Conservation (phyloP, 2,888 invertebrate genomes). For the Drosophila algonquin region DNA sequence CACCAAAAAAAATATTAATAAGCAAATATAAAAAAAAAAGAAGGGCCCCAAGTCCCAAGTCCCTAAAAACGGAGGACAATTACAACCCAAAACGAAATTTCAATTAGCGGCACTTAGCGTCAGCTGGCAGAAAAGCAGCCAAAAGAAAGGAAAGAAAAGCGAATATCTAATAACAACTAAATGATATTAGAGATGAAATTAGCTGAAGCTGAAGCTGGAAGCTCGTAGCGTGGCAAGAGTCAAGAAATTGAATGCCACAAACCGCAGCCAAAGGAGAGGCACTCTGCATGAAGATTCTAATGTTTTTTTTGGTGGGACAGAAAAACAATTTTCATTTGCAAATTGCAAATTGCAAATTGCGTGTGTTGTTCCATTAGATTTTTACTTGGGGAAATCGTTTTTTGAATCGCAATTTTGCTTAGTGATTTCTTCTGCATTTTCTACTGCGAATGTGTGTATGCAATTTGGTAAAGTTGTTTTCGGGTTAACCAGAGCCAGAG, state of each 20-base stretch:
- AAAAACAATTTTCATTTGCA: conserved; percentile 73
- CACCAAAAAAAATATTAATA: conserved; percentile 49
- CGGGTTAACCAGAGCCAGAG: not conserved
- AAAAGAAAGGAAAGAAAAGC: conserved; percentile 24
- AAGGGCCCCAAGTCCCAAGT: not conserved
- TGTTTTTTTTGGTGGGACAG: conserved; percentile 11
- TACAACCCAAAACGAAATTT: conserved; percentile 75
- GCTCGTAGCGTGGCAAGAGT: conserved; percentile 12
- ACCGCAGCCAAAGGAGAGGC: conserved; percentile 44
- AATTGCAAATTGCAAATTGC: conserved; percentile 72
- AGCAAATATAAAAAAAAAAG: conserved; percentile 41
- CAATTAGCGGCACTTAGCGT: conserved; percentile 79
- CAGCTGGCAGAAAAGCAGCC: conserved; percentile 64
- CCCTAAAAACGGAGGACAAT: conserved; percentile 45
- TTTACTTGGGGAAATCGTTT: conserved; percentile 46
- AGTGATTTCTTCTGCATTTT: conserved; percentile 63
- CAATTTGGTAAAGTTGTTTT: not conserved
- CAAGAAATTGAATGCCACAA: conserved; percentile 50
- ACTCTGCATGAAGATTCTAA: conserved; percentile 10
- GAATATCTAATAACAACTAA: conserved; percentile 74
- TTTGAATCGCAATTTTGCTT: conserved; percentile 42
- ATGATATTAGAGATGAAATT: conserved; percentile 69
- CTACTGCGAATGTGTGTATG: not conserved
- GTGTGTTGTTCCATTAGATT: conserved; percentile 52
- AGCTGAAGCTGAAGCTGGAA: conserved; percentile 12